Conservation (phyloP, 37 sponge, comb jelly and placozoan genomes). For the Cliona cf. orientalis region DNA sequence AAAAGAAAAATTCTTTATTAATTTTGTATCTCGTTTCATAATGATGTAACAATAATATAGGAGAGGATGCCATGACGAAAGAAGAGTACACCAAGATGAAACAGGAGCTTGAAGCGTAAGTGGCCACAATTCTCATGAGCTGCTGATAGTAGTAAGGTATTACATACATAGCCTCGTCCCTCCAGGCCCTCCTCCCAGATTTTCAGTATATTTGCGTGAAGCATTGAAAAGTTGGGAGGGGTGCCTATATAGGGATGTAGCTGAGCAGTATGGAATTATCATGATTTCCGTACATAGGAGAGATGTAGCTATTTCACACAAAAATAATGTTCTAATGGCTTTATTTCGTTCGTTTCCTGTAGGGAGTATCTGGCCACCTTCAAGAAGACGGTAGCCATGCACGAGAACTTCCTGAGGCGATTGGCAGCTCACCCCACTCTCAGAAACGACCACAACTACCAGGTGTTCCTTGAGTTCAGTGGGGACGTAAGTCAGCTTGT, state of each 20-base stretch:
- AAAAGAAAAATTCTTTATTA: background rate
- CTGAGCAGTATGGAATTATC: no score
- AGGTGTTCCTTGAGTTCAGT: constrained; percentile 92
- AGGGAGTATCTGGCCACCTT: constrained; percentile 98
- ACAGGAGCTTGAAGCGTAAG: constrained; percentile 96
- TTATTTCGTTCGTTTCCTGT: background rate
- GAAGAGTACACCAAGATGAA: constrained; percentile 96
- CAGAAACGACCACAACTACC: constrained; percentile 85
- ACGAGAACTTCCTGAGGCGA: constrained; percentile 93
- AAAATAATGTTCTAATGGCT: no score
- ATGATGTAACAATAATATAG: no score
- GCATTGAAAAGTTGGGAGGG: no score
- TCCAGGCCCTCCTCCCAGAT: background rate
- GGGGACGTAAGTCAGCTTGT: constrained; percentile 91
- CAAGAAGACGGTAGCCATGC: constrained; percentile 99
- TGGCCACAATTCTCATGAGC: no score
- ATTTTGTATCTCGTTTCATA: no score
- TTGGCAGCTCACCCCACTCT: constrained; percentile 86
- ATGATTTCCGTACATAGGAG: no score
- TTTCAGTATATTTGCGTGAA: no score
- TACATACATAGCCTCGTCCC: background rate
- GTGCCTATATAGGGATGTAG: no score
- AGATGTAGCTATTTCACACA: no score
- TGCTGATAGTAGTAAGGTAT: background rate
- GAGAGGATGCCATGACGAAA: constrained; percentile 93